phyloP scores from a whole-genome alignment of 2,113 vertebrate species.

The Tautogolabrus adspersus region DNA sequence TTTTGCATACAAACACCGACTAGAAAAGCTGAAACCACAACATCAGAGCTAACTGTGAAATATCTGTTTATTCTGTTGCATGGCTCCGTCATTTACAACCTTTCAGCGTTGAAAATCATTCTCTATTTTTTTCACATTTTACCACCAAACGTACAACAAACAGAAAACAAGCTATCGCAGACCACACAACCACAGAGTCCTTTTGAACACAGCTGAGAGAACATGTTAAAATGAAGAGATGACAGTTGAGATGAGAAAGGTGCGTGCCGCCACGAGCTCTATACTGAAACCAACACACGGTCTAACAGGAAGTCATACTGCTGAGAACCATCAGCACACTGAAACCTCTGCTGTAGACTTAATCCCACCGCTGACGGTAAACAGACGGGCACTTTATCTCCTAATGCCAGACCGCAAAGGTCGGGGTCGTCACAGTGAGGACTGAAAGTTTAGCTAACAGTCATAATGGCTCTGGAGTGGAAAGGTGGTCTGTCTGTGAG shows the following conservation, averaged over 20 bases:
- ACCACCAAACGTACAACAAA: conserved; percentile 9
- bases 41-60: too few relatives aligned
- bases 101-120: too few relatives aligned
- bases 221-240: neutral
- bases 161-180: neutral
- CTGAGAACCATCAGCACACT: neutral
- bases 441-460: neutral
- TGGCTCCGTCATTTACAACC: too few relatives aligned
- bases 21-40: too few relatives aligned
- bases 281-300: conserved; percentile 1
- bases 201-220: neutral
- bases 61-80: too few relatives aligned
- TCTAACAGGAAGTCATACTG: conserved; percentile 29
- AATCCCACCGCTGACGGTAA: conserved; percentile 26
- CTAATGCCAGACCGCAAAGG: conserved; percentile 4
- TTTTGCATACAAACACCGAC: too few relatives aligned
- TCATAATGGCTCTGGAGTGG: too few relatives aligned
- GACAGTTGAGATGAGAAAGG: neutral
- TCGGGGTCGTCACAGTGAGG: neutral
- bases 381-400: neutral
- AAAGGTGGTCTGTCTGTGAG: too few relatives aligned
- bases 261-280: neutral
- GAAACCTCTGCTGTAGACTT: conserved; percentile 6
- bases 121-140: neutral
- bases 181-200: conserved; percentile 3